Conservation (phyloP, 2,113 vertebrate species). For the Nanorana parkeri region DNA sequence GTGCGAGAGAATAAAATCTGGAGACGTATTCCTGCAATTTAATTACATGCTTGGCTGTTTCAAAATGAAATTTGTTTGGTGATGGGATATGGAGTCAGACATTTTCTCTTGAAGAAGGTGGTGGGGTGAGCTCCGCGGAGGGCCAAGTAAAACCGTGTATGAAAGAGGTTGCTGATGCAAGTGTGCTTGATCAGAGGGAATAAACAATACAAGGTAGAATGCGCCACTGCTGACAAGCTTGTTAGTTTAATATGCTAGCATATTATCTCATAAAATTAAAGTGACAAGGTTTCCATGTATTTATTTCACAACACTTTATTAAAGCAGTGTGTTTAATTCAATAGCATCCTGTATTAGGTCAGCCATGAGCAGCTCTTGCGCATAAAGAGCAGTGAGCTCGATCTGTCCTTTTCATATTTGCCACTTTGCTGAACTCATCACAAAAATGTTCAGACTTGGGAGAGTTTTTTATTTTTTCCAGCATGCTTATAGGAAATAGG, state of each 20-base stretch:
- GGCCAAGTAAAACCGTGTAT: neutral
- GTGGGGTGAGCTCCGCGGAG: constrained; percentile 16
- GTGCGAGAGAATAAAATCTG: constrained; percentile 27
- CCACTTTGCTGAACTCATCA: too few relatives aligned
- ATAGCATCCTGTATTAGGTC: neutral
- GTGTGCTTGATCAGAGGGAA: constrained; percentile 32
- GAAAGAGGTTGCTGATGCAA: neutral
- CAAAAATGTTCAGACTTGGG: too few relatives aligned
- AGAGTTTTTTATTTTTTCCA: too few relatives aligned
- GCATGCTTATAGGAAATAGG: too few relatives aligned
- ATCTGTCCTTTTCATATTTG: too few relatives aligned
- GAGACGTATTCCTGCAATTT: constrained; percentile 40
- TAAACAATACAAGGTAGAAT: constrained; percentile 13
- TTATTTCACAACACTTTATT: neutral
- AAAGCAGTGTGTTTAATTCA: neutral
- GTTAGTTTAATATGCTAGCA: neutral
- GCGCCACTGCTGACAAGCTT: constrained; percentile 5
- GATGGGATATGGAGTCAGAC: constrained; percentile 36
- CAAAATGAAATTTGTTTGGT: constrained; percentile 46
- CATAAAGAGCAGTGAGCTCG: too few relatives aligned
- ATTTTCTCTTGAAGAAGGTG: constrained; percentile 29
- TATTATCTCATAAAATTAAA: constrained; percentile 4
- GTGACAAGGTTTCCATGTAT: neutral
- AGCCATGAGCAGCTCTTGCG: too few relatives aligned
- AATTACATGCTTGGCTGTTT: constrained; percentile 46